Percentiles rank a stretch among this genome's conserved stretches.
Evolutionary conservation across 2,113 vertebrate genomes (phyloP).

Genomic region (Urocynchramus pylzowi): DNA sequence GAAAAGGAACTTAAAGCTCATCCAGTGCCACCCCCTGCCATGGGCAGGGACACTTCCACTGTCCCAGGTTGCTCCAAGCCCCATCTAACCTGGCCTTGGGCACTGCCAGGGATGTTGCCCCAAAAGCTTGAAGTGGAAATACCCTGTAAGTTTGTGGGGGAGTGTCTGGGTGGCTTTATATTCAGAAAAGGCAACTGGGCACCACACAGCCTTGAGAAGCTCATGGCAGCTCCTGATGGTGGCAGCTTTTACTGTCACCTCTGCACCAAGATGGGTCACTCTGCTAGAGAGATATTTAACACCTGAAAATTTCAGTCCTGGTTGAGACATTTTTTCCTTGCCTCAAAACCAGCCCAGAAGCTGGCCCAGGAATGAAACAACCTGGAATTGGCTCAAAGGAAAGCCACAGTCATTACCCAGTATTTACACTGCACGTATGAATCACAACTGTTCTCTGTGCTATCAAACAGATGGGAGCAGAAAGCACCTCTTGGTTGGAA

Average conservation of each 20-base stretch:
- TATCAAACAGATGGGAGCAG: constrained; percentile 45
- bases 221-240: neutral
- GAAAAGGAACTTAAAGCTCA: neutral
- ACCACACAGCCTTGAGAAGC: neutral
- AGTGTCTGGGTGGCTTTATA: fast-evolving
- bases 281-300: neutral
- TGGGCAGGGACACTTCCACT: neutral
- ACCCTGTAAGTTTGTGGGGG: neutral
- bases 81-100: neutral
- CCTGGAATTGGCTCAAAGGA: neutral
- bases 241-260: neutral
- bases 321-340: neutral
- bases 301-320: neutral
- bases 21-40: neutral
- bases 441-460: constrained; percentile 17
- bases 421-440: neutral
- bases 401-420: neutral
- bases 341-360: neutral
- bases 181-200: neutral
- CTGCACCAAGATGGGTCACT: neutral
- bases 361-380: neutral
- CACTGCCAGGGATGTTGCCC: neutral
- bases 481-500: constrained; percentile 22
- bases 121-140: neutral
- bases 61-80: neutral